Evolutionary conservation across 2,888 invertebrate species (phyloP), one percentile per base, ranked within the genome.

Genomic region (Lepidochitona cinerea): DNA sequence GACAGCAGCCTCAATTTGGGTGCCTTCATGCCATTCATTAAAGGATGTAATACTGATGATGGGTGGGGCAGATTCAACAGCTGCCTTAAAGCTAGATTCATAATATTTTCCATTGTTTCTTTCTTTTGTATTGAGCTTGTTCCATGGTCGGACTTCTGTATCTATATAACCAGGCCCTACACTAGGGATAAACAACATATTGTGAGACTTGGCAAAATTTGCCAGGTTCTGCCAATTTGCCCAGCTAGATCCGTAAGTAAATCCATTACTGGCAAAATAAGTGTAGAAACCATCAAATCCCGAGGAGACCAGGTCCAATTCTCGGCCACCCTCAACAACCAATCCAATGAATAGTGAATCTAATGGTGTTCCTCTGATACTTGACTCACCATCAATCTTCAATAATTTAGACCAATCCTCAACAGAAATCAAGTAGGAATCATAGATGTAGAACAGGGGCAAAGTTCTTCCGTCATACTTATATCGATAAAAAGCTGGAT

Each of bases 21-120:
- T 94, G 5, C 95, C 95, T 88, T 94, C 94, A 80, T 94, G 93
- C 94, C 94, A 95, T 85, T 94, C 94, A 86, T 95, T 95, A 85
- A 94, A 95, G 73, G 94, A 94, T 53, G 94, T 94, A 72, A 95
- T 93, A 12, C 93, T 93, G 23, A 95, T 90, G 70, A 93, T 92
- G 71, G 91, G 91, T 12, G 93, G 92, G 32, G 92, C 92, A 65
- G 92, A 91, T 7, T 92, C 90, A 14, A 94, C 88, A 0, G 94
- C 94, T 41, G 92, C 92, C 69, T 92, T 90, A 93, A 94, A 94
- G 0, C 93, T 93, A 0, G 92, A 92, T 74, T 93, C 93, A 83
- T 94, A 95, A 85, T 95, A 94, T 84, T 91, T 91, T 12, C 93
- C 94, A 75, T 92, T 92, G 23, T 92, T 87, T 67, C 94, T 88